Evolutionary conservation across 1,140 invertebrate genomes (phyloP).

Genomic region (Dinoponera quadriceps): DNA sequence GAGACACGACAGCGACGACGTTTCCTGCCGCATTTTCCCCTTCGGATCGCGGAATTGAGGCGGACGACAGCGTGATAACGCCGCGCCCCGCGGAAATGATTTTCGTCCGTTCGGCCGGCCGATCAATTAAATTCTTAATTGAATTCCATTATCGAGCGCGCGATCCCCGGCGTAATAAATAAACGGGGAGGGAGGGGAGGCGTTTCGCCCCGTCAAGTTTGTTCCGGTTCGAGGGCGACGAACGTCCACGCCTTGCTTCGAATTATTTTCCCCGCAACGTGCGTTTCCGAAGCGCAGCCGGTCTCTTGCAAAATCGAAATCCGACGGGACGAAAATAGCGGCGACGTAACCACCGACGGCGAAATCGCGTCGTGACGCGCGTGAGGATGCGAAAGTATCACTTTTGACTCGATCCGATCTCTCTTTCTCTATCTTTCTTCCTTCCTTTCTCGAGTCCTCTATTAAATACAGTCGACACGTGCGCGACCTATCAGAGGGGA

Average conservation of each 20-base stretch:
- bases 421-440: no score
- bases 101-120: neutral
- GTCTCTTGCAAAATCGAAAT: slow-evolving; percentile 22
- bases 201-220: neutral
- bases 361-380: neutral
- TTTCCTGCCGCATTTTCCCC: neutral
- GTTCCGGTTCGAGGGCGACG: neutral
- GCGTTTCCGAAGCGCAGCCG: neutral
- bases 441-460: no score
- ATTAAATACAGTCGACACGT: no score
- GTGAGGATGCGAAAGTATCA: neutral
- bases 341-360: neutral
- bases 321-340: slow-evolving; percentile 31
- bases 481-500: no score
- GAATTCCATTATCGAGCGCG: neutral
- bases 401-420: neutral
- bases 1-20: neutral
- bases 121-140: neutral
- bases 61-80: neutral
- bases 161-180: neutral
- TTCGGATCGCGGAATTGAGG: slow-evolving; percentile 12
- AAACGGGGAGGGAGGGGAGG: no score
- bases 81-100: neutral
- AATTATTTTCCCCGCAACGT: slow-evolving; percentile 2
- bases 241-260: neutral